phyloP scores from a whole-genome alignment of 2,888 invertebrate species.

The Hesperia comma region DNA sequence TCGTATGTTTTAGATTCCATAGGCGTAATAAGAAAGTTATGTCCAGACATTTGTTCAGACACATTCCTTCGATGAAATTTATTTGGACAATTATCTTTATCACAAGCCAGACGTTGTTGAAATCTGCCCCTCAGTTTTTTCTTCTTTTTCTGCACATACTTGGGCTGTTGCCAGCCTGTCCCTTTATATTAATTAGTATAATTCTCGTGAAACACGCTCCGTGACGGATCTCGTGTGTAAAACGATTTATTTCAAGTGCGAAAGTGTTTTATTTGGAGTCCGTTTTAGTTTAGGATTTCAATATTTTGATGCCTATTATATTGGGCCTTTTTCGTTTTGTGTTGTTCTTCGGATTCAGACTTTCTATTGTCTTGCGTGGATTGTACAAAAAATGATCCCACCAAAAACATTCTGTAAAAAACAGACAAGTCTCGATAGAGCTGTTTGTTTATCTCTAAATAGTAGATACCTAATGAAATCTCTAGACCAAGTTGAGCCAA shows the following conservation, averaged over 20 bases:
- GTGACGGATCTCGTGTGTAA: conserved; percentile 9
- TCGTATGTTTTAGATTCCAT: no score
- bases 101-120: neutral
- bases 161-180: neutral
- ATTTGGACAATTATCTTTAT: neutral
- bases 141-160: conserved; percentile 7
- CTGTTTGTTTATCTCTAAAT: no score
- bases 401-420: no score
- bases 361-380: no score
- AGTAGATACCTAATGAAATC: no score
- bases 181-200: conserved; percentile 12
- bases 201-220: conserved; percentile 8
- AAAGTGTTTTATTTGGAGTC: conserved; percentile 1
- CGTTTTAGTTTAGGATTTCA: neutral
- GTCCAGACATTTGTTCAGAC: neutral
- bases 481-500: no score
- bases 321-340: no score
- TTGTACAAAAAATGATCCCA: no score
- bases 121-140: neutral
- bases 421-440: no score
- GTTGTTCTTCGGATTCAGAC: no score
- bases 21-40: no score
- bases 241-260: conserved; percentile 7
- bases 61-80: neutral
- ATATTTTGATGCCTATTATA: no score